A percentile compares a stretch with the other conserved stretches of the same genome.
Conservation (phyloP, 2,113 vertebrate species). For the Cephalopholis sonnerati region DNA sequence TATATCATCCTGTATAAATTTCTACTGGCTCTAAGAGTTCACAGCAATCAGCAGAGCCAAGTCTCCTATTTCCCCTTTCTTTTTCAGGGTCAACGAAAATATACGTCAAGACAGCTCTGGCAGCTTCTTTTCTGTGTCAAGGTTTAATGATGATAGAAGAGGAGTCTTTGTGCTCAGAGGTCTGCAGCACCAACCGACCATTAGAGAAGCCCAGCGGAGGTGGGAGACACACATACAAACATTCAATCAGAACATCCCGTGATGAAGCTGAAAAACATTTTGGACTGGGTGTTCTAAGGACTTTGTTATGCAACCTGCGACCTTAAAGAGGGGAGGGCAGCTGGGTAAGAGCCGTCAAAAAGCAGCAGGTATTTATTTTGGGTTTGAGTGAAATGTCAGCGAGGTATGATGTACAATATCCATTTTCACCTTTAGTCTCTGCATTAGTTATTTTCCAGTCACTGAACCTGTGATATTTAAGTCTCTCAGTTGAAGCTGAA, state of each 20-base stretch:
- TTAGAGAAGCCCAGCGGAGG: background rate
- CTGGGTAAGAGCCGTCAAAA: background rate
- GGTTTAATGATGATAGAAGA: background rate
- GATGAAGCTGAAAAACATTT: constrained; percentile 14
- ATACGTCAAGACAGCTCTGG: background rate
- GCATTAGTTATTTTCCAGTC: background rate
- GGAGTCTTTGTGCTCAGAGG: background rate
- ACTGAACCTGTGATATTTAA: background rate
- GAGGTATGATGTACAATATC: background rate
- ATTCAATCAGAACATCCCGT: background rate
- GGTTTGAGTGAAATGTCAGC: constrained; percentile 12
- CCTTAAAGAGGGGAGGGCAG: background rate
- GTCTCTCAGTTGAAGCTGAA: background rate
- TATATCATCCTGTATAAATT: no score
- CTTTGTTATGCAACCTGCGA: constrained; percentile 20
- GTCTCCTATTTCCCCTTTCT: background rate
- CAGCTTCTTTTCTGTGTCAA: background rate
- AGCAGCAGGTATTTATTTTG: constrained; percentile 1
- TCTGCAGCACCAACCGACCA: background rate
- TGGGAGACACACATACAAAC: background rate
- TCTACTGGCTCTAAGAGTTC: background rate
- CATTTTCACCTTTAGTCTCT: background rate
- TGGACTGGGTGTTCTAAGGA: constrained; percentile 3
- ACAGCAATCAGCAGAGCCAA: background rate
- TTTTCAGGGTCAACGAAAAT: background rate